A percentile compares a stretch with the other conserved stretches of the same genome.
Conservation (phyloP, 2,797 vertebrate species). For the Mormyrops attenuatus region DNA sequence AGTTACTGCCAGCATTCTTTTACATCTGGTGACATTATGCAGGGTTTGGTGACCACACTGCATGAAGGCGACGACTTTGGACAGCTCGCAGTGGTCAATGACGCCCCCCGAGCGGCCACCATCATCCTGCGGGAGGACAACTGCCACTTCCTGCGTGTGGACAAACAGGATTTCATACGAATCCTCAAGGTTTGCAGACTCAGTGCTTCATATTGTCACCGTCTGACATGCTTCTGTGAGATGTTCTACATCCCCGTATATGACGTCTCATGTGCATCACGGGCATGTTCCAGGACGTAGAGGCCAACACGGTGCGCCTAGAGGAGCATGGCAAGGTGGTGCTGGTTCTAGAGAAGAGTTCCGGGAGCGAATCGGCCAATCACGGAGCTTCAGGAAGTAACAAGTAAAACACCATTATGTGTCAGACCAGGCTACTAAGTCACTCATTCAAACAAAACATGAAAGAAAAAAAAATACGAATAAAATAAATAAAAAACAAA, state of each 20-base stretch:
- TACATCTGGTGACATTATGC: neutral
- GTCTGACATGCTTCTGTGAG: neutral
- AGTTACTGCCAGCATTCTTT: slow-evolving; percentile 3
- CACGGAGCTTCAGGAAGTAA: slow-evolving; percentile 58
- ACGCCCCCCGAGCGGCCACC: slow-evolving; percentile 84
- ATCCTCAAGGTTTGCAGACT: slow-evolving; percentile 78
- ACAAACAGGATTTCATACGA: slow-evolving; percentile 90
- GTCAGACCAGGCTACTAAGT: neutral
- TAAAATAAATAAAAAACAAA: neutral
- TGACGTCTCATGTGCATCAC: neutral
- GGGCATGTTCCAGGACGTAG: slow-evolving; percentile 71
- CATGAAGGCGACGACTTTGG: slow-evolving; percentile 94
- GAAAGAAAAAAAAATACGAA: neutral
- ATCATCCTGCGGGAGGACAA: slow-evolving; percentile 89
- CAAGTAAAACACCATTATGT: slow-evolving; percentile 55
- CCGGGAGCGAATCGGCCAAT: slow-evolving; percentile 42
- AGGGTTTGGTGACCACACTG: slow-evolving; percentile 86
- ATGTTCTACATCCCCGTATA: neutral
- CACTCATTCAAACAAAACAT: neutral
- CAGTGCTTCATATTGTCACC: neutral
- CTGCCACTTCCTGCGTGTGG: slow-evolving; percentile 89
- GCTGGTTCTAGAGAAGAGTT: slow-evolving; percentile 83
- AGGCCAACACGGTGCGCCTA: slow-evolving; percentile 91
- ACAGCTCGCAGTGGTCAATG: slow-evolving; percentile 87
- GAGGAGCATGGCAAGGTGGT: slow-evolving; percentile 90